Base-by-base conservation (phyloP, 2,113 vertebrate genomes). In the Papio anubis region DNA sequence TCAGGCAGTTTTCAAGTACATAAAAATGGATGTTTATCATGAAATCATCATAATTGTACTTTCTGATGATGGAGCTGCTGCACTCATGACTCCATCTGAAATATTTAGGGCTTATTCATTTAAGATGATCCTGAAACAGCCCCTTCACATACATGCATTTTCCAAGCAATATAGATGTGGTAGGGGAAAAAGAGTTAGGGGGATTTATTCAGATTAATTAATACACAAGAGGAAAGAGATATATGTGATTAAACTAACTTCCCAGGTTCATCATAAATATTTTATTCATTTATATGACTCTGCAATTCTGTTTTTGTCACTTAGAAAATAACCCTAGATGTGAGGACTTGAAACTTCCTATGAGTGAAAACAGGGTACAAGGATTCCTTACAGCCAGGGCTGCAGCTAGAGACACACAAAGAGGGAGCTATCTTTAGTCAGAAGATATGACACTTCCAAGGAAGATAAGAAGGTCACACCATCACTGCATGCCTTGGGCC, bases 201-300 rank as follows among this genome's bases (percentile, higher is more conserved):
- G 75, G 81, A 90, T 88, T 96, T 93, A 68, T 97, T 93, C 88
- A 66, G 87, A 97, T 97, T 97, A 97, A 97, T 97, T 97, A 97
- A 97, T 93, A 97, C 94, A 95, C 97, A 78, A 87, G 96, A 96
- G 96, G 55, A 97, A 97, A 97, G 92, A 96, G 64, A 79, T 55
- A 61, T 14, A 30, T 89, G 79, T 94, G 93, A 97, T 95, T 90
- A 96, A 96, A 91, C 66, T 86, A 78, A 95, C 81, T 89, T 96
- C 94, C 93, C 83, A 95, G 93, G 96, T 93, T 88, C 83, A 61
- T 76, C 72, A 84, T 98, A 97, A 96, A 98, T 96, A 98, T 97
- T 97, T 97, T 66, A 97, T 84, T 90, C 68, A 21, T 64, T 64
- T 89, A 68, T 78, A 75, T 95, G 97, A 93, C 95, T 96, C 89